Percentiles rank a stretch among this genome's conserved stretches.
These are phyloP conservation scores for Drosophila hydei DNA, from an alignment of 1,140 invertebrate species.

Conservation along the genomic window DNA sequence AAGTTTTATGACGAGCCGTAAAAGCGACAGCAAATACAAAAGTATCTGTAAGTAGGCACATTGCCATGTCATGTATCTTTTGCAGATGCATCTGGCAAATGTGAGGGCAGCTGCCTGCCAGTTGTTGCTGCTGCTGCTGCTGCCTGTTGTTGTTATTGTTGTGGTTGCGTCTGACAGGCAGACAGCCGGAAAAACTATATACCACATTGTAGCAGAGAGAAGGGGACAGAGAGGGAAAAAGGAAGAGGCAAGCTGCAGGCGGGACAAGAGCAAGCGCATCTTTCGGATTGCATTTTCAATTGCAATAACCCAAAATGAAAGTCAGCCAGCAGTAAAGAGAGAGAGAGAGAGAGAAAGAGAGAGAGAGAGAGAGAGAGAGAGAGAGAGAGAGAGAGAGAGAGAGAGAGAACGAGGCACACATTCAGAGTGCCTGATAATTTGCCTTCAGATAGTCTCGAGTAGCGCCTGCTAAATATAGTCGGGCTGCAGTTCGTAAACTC, in stretches of 20 bases:
- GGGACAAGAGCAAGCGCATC: slow-evolving; percentile 9
- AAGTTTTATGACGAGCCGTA: slow-evolving; percentile 45
- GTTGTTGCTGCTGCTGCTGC: slow-evolving; percentile 11
- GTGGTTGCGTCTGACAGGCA: slow-evolving; percentile 43
- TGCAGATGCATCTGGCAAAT: slow-evolving; percentile 67
- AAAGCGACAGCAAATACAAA: slow-evolving; percentile 60
- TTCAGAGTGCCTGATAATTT: slow-evolving; percentile 40
- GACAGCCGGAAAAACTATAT: slow-evolving; percentile 43
- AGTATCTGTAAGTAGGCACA: slow-evolving; percentile 52
- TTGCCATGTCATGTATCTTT: slow-evolving; percentile 39
- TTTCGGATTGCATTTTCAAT: slow-evolving; percentile 60
- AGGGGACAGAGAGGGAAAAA: background rate
- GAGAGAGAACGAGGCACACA: background rate
- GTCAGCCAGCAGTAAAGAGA: slow-evolving; percentile 24
- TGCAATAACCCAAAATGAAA: slow-evolving; percentile 61
- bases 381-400: background rate
- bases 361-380: background rate
- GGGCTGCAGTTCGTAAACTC: slow-evolving; percentile 23
- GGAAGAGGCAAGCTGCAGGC: background rate
- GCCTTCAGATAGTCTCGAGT: slow-evolving; percentile 27
- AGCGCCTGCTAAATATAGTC: slow-evolving; percentile 34
- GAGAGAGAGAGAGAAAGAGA: background rate
- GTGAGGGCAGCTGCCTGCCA: slow-evolving; percentile 67
- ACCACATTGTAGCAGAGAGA: slow-evolving; percentile 4
- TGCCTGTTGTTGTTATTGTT: slow-evolving; percentile 34